Percentiles rank a stretch among this genome's conserved stretches.
Evolutionary conservation across 2,888 invertebrate genomes (phyloP).

Genomic region (Amaurobius ferox): DNA sequence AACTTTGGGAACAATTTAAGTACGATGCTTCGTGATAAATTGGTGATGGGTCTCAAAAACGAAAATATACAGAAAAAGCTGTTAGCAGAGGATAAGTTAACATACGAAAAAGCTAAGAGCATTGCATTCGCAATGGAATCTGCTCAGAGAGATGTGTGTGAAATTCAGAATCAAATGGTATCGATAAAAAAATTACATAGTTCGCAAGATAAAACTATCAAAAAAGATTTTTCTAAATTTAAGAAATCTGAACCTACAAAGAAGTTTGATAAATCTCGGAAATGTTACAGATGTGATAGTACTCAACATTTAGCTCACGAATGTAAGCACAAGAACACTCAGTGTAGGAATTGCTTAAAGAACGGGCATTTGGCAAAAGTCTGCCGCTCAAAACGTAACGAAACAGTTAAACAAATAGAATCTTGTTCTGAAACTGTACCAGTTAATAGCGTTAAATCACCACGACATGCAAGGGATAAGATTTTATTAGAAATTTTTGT

Average conservation of each 20-base stretch:
- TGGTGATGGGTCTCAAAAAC: conserved; percentile 36
- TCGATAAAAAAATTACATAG: conserved; percentile 37
- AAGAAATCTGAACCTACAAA: conserved; percentile 40
- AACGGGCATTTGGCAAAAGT: conserved; percentile 24
- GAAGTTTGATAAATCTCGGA: conserved; percentile 49
- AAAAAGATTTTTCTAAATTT: conserved; percentile 53
- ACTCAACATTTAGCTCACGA: conserved; percentile 55
- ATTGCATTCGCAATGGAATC: conserved; percentile 53
- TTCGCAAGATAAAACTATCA: conserved; percentile 39
- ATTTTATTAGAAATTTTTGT: too few relatives aligned
- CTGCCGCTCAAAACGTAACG: conserved; percentile 1
- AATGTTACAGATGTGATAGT: conserved; percentile 55
- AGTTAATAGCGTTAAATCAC: too few relatives aligned
- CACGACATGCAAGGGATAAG: too few relatives aligned
- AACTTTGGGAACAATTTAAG: conserved; percentile 42
- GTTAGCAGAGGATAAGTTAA: conserved; percentile 47
- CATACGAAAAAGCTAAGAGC: conserved; percentile 42
- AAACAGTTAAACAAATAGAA: conserved; percentile 17
- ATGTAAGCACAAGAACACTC: conserved; percentile 39
- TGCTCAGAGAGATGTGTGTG: conserved; percentile 46
- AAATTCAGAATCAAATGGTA: conserved; percentile 53
- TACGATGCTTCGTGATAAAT: conserved; percentile 41
- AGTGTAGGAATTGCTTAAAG: conserved; percentile 18
- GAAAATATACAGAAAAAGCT: conserved; percentile 46
- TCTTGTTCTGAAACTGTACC: neutral